A percentile compares a stretch with the other conserved stretches of the same genome.
Evolutionary conservation across 92 coral and sea anemone species (phyloP).

Genomic region (Nematostella vectensis): DNA sequence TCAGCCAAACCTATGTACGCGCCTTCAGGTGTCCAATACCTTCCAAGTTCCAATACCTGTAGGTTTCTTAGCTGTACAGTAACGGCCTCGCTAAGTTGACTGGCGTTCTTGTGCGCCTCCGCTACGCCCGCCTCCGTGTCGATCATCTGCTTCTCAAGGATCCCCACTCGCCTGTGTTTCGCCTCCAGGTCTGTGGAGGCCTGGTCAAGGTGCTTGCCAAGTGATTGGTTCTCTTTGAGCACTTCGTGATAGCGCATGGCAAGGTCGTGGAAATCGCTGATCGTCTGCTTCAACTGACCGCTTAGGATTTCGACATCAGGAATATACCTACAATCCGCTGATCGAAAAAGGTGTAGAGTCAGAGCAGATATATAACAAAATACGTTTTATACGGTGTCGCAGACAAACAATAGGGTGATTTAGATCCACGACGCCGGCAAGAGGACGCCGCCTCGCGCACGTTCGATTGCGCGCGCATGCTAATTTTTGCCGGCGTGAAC

Average conservation of each 20-base stretch:
- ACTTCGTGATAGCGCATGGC: conserved; percentile 34
- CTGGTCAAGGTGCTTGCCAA: conserved; percentile 36
- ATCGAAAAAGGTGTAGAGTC: too few relatives aligned
- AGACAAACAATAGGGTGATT: too few relatives aligned
- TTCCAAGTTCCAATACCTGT: too few relatives aligned
- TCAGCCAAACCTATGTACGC: too few relatives aligned
- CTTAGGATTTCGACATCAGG: conserved; percentile 47
- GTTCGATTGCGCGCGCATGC: too few relatives aligned
- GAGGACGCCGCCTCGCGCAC: too few relatives aligned
- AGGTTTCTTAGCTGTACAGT: conserved; percentile 17
- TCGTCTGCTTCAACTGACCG: conserved; percentile 42
- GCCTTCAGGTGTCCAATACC: too few relatives aligned
- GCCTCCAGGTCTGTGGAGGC: conserved; percentile 33
- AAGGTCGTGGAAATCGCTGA: conserved; percentile 49
- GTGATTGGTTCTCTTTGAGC: conserved; percentile 26
- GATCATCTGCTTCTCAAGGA: conserved; percentile 31
- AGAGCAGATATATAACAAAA: too few relatives aligned
- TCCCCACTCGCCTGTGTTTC: conserved; percentile 30
- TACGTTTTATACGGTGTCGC: too few relatives aligned
- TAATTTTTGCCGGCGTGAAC: too few relatives aligned
- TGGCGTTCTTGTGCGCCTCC: conserved; percentile 27
- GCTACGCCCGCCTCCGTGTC: conserved; percentile 30
- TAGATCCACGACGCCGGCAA: too few relatives aligned
- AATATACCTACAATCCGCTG: conserved; percentile 18
- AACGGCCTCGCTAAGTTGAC: conserved; percentile 23